Conservation (phyloP, 2,113 vertebrate species). For the Calcarius ornatus region DNA sequence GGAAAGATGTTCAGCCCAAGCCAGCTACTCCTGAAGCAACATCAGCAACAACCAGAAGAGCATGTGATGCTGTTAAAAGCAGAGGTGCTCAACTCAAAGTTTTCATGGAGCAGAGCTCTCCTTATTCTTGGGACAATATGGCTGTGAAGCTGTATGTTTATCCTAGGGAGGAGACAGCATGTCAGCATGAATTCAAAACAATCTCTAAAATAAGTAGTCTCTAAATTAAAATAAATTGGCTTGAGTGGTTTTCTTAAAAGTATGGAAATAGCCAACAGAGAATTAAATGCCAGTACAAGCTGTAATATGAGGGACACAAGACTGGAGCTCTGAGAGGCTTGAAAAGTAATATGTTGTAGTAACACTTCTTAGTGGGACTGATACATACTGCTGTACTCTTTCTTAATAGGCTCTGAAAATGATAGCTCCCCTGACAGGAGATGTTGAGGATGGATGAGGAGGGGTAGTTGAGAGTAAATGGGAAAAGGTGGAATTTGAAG, state of each 20-base stretch:
- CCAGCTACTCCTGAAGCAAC: not conserved
- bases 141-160: not conserved
- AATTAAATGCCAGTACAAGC: not conserved
- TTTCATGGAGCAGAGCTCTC: not conserved
- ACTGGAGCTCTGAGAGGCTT: not conserved
- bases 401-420: not conserved
- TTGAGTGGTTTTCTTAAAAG: not conserved
- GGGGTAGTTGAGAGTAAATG: not conserved
- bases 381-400: not conserved
- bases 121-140: not conserved
- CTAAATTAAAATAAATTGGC: not conserved
- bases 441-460: not conserved
- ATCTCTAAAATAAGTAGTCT: not conserved
- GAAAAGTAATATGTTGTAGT: not conserved
- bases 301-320: not conserved
- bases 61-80: not conserved
- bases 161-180: not conserved
- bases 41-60: not conserved
- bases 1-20: not conserved
- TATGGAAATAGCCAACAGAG: not conserved
- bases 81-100: not conserved
- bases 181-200: not conserved
- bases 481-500: constrained; percentile 18
- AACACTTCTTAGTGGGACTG: not conserved
- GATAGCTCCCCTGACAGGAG: not conserved